phyloP scores from a whole-genome alignment of 92 coral and sea anemone genomes.

The Plumapathes pennacea region DNA sequence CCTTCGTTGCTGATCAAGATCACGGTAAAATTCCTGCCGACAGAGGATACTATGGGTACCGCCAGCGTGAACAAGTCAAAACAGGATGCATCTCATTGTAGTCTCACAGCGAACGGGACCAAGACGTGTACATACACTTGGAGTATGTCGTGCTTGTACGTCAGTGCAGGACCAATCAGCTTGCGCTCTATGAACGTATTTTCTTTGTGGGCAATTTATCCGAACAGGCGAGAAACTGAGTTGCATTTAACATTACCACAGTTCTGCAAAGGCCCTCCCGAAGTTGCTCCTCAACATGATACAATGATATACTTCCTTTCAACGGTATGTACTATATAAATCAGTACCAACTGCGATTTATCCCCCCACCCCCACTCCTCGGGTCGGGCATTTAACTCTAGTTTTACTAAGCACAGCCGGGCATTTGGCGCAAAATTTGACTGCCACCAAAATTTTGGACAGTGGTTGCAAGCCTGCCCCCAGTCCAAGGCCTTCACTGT shows the following conservation, averaged over 20 bases:
- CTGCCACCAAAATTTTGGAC: no score
- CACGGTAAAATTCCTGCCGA: conserved; percentile 6
- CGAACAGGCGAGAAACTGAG: conserved; percentile 22
- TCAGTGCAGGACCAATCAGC: conserved; percentile 12
- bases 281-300: background rate
- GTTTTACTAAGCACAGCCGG: no score
- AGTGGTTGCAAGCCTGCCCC: no score
- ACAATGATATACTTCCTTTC: conserved; percentile 27
- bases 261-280: conserved; percentile 15
- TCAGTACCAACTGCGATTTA: no score
- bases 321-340: conserved; percentile 37
- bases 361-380: no score
- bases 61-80: no score
- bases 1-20: conserved; percentile 29
- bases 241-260: conserved; percentile 28
- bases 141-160: conserved; percentile 33
- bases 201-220: conserved; percentile 35
- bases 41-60: background rate
- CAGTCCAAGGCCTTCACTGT: no score
- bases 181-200: conserved; percentile 9
- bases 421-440: no score
- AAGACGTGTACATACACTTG: conserved; percentile 12
- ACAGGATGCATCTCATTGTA: background rate
- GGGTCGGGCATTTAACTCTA: no score
- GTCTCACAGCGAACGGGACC: background rate